Percentiles rank a stretch among this genome's conserved stretches.
phyloP scores from a whole-genome alignment of 2,888 invertebrate species.

The Sinhomidia bicolor region DNA sequence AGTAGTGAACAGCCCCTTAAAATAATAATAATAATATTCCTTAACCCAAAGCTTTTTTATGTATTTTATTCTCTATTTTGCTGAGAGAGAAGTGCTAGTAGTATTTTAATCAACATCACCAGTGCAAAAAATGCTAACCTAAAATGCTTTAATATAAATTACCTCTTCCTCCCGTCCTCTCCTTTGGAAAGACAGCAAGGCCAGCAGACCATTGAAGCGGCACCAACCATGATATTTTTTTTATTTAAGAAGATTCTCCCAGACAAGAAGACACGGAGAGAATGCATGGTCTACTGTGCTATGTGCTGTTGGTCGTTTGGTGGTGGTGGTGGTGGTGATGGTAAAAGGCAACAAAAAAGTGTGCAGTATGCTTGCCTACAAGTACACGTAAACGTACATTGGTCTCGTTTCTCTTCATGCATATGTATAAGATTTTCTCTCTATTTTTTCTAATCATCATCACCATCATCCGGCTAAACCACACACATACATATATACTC shows the following conservation, averaged over 20 bases:
- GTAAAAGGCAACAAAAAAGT: neutral
- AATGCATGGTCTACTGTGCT: neutral
- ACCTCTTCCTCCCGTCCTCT: neutral
- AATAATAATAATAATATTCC: neutral
- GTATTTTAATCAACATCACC: constrained; percentile 40
- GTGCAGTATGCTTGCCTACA: no score
- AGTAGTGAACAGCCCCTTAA: neutral
- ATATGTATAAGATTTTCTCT: constrained; percentile 49
- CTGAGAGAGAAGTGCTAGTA: neutral
- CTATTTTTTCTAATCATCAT: constrained; percentile 36
- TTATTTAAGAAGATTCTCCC: constrained; percentile 36
- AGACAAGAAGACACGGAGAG: neutral
- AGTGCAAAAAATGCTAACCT: neutral
- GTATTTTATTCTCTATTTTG: neutral
- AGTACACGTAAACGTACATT: no score
- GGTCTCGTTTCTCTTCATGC: constrained; percentile 38
- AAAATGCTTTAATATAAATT: constrained; percentile 32
- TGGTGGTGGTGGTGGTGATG: neutral
- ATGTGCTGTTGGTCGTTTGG: neutral
- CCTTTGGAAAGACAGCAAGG: neutral
- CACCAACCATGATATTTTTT: neutral
- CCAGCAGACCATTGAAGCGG: neutral
- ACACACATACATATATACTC: no score
- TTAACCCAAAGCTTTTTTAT: neutral
- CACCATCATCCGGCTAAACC: constrained; percentile 20